These are phyloP conservation scores for Cotesia chilonis DNA, from an alignment of 1,140 invertebrate species.

Conservation along the genomic window DNA sequence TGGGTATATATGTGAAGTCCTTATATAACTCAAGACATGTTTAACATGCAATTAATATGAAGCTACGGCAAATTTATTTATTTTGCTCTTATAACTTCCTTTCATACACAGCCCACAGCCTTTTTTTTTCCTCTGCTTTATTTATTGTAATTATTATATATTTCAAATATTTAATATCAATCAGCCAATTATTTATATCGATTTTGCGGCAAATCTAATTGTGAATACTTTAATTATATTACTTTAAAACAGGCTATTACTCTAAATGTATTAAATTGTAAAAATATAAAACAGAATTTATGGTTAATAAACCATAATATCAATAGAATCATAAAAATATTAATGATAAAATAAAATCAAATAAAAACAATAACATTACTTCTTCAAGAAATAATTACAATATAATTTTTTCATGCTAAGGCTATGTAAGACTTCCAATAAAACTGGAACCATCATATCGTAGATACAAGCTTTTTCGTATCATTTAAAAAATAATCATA, in stretches of 20 bases:
- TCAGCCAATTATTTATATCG: too few species aligned
- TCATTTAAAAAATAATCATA: slow-evolving; percentile 51
- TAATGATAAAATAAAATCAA: too few species aligned
- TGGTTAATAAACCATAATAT: background rate
- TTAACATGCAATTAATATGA: slow-evolving; percentile 66
- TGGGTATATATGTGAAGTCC: slow-evolving; percentile 51
- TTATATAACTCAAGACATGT: slow-evolving; percentile 62
- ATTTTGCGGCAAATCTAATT: too few species aligned
- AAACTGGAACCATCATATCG: slow-evolving; percentile 62
- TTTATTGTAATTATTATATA: slow-evolving; percentile 34
- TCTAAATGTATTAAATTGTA: background rate
- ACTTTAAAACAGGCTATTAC: too few species aligned
- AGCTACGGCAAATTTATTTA: slow-evolving; percentile 62
- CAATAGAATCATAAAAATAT: background rate
- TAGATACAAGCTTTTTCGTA: slow-evolving; percentile 47
- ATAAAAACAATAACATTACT: background rate
- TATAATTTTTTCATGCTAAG: background rate
- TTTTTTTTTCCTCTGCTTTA: slow-evolving; percentile 42
- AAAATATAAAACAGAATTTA: too few species aligned
- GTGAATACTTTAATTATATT: too few species aligned
- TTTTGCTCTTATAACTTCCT: slow-evolving; percentile 64
- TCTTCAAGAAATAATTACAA: background rate
- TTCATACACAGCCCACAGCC: slow-evolving; percentile 61
- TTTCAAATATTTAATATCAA: slow-evolving; percentile 19
- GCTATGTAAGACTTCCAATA: slow-evolving; percentile 57